Percentiles rank a stretch among this genome's conserved stretches.
Conservation (phyloP, 2,113 vertebrate genomes). For the Indicator indicator region DNA sequence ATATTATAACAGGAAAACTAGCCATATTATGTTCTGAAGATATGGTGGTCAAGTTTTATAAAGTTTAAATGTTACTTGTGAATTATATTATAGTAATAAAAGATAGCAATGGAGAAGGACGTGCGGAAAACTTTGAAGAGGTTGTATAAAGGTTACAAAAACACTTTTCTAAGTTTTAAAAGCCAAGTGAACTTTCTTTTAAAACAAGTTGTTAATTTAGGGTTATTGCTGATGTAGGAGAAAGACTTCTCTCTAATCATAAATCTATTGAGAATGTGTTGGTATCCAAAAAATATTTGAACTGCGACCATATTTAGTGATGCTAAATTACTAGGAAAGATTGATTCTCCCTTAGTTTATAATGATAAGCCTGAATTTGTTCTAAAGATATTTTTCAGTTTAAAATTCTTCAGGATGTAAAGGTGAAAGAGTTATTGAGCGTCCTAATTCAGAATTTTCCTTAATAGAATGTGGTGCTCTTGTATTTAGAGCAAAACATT, state of each 20-base stretch:
- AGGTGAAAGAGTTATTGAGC: not conserved
- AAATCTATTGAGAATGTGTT: conserved; percentile 43
- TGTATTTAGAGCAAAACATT: not conserved
- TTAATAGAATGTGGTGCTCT: not conserved
- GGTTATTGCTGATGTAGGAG: conserved; percentile 17
- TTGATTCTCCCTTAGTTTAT: conserved; percentile 1
- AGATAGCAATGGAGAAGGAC: conserved; percentile 46
- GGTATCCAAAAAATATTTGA: conserved; percentile 46
- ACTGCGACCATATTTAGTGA: conserved; percentile 10
- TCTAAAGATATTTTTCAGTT: not conserved
- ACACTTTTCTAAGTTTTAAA: conserved; percentile 48
- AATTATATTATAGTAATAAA: conserved; percentile 63
- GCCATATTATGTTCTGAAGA: not conserved
- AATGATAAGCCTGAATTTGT: conserved; percentile 26
- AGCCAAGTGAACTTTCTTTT: conserved; percentile 38
- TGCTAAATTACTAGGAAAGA: not conserved
- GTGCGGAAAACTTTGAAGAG: conserved; percentile 28
- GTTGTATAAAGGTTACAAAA: conserved; percentile 60
- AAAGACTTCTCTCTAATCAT: conserved; percentile 33
- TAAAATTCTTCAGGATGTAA: not conserved
- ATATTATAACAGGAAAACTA: not conserved
- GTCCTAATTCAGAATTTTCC: not conserved
- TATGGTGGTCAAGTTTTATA: conserved; percentile 36
- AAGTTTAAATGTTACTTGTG: conserved; percentile 52
- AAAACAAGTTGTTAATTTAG: conserved; percentile 56